Percentiles rank a stretch among this genome's conserved stretches.
phyloP scores from a whole-genome alignment of 2,113 vertebrate genomes.

The Plotosus lineatus region DNA sequence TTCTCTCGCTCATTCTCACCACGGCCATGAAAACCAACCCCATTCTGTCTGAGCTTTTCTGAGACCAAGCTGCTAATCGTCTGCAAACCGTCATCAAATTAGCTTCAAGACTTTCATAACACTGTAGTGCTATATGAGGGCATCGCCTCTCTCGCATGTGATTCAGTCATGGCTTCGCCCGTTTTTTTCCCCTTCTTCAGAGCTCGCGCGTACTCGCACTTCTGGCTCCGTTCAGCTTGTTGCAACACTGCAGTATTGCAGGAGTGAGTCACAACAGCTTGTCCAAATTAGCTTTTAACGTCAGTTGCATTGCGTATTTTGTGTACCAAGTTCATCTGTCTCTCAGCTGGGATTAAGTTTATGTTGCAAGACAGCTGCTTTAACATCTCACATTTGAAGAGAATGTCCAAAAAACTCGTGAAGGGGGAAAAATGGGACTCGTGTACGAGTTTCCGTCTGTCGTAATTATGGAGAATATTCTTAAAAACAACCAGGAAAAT shows the following conservation, averaged over 20 bases:
- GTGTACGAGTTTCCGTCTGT: neutral
- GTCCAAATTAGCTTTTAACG: constrained; percentile 19
- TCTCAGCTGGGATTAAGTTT: neutral
- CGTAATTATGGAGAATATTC: neutral
- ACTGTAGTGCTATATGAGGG: neutral
- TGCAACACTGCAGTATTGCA: neutral
- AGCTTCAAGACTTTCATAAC: neutral
- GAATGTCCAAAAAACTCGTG: neutral
- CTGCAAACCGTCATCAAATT: neutral
- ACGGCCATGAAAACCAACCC: neutral
- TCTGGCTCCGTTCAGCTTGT: neutral
- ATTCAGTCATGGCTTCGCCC: neutral
- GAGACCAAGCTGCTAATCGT: neutral
- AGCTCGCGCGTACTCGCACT: neutral
- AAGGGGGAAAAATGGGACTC: neutral
- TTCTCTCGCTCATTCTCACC: neutral
- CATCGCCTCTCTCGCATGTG: neutral
- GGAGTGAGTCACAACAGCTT: constrained; percentile 12
- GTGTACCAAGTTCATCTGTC: neutral
- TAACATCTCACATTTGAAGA: neutral
- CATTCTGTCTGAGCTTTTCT: neutral
- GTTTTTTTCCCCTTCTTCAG: neutral
- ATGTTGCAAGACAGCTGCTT: neutral
- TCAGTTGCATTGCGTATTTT: neutral
- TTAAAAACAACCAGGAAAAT: neutral